Evolutionary conservation across 2,888 invertebrate genomes (phyloP).

Genomic region (Cecidostiba fungosa): DNA sequence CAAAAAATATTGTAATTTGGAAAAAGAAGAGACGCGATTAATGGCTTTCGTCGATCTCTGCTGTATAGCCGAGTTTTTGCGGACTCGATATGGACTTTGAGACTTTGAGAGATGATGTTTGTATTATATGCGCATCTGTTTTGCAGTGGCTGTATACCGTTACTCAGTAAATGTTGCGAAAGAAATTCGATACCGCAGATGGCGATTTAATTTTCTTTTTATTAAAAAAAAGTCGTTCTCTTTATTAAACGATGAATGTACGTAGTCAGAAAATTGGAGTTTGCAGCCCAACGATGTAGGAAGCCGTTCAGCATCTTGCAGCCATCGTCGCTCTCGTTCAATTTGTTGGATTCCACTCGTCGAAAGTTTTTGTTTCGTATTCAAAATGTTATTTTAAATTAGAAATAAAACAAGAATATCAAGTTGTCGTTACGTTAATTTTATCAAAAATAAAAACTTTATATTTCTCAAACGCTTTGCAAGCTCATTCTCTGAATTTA

Average conservation of each 20-base stretch:
- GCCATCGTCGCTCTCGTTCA: background rate
- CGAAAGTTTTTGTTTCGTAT: background rate
- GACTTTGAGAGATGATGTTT: background rate
- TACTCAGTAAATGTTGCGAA: background rate
- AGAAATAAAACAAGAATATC: no score
- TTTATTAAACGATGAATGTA: no score
- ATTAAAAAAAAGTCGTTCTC: no score
- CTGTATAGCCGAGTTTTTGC: background rate
- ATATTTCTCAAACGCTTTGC: background rate
- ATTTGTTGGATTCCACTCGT: background rate
- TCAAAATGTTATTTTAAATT: background rate
- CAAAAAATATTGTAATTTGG: constrained; percentile 41
- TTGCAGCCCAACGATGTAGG: background rate
- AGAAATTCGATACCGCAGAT: background rate
- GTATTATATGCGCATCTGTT: background rate
- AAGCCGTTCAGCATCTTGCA: background rate
- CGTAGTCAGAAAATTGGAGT: background rate
- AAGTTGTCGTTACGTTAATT: no score
- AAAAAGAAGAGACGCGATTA: background rate
- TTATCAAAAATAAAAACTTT: background rate
- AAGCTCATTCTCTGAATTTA: background rate
- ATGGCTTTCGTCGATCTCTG: background rate
- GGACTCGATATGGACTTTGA: background rate
- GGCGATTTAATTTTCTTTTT: background rate
- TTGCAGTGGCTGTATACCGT: background rate